Evolutionary conservation across 2,888 invertebrate genomes (phyloP), one percentile per base, ranked within the genome.

Genomic region (Amphipyra tragopoginis): DNA sequence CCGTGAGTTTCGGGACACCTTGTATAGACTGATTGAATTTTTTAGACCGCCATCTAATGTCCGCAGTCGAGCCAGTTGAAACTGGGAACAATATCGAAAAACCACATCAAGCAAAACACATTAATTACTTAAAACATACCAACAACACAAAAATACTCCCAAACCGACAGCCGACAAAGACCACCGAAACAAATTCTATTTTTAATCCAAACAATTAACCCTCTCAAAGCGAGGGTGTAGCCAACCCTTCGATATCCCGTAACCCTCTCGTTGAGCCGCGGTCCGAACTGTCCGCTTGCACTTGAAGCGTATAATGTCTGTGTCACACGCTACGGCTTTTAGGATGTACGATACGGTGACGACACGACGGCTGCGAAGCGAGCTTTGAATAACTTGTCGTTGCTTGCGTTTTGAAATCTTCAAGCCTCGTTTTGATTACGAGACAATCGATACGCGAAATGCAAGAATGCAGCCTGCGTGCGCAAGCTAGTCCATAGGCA

Each of bases 141-240:
- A n/a, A n/a, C 8, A 55, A 50, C 39, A 57, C 47, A 54, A 59
- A 75, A 69, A 65, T 63, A 61, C 43, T 42, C 58, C 49, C 50
- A 34, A 66, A 65, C 57, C 45, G 52, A 36, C 34, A 14, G 26
- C 56, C 29, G 29, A 48, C 45, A 55, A 49, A 50, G 53, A 47
- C 49, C 40, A 47, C 55, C 64, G 72, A 72, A 65, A 65, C 21
- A 50, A 60, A 65, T 56, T 72, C 74, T 62, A 75, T 77, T 79
- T 84, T 79, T 73, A 74, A 69, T 61, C 55, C 66, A 63, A 66
- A 75, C 79, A 82, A 83, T 83, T 84, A 82, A 82, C 83, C 82
- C 80, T 79, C 76, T 84, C 70, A 53, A 67, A 75, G 53, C 66
- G 60, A 80, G 78, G 77, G 75, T 79, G 62, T 77, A 57, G 61